Conservation (phyloP, 1,140 invertebrate genomes). For the Kradibia gibbosae region DNA sequence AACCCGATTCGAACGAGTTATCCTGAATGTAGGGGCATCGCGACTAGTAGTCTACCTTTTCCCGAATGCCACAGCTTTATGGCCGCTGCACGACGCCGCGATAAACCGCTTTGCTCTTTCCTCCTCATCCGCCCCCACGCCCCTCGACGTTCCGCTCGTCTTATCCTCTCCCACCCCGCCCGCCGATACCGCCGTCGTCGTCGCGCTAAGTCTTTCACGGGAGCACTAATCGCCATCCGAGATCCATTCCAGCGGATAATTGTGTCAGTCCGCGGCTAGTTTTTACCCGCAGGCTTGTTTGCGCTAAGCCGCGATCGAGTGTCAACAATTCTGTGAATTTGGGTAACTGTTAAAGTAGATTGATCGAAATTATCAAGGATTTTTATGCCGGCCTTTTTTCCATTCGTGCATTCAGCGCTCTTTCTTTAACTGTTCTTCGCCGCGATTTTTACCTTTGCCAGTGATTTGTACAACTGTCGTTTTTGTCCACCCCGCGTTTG, state of each 20-base stretch:
- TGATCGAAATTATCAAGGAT: conserved; percentile 11
- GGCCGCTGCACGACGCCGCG: conserved; percentile 23
- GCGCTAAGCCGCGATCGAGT: conserved; percentile 4
- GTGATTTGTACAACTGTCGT: neutral
- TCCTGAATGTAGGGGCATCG: neutral
- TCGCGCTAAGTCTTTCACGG: neutral
- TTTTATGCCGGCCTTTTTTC: neutral
- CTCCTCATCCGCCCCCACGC: neutral
- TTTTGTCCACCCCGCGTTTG: neutral
- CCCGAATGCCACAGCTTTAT: conserved; percentile 29
- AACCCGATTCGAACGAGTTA: conserved; percentile 43
- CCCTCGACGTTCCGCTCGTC: neutral
- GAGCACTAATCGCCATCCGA: neutral
- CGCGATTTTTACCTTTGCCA: neutral
- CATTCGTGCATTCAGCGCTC: neutral
- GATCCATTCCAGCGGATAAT: conserved; percentile 38
- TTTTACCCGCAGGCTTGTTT: conserved; percentile 16
- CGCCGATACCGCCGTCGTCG: neutral
- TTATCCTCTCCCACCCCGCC: neutral
- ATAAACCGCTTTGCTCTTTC: conserved; percentile 32
- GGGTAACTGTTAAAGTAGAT: conserved; percentile 46
- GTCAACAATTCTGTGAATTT: conserved; percentile 48
- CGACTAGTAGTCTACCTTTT: conserved; percentile 17
- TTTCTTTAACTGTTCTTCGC: neutral
- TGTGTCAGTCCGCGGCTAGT: conserved; percentile 40